Percentiles rank a stretch among this genome's conserved stretches.
Evolutionary conservation across 2,888 invertebrate genomes (phyloP).

Genomic region (Limnephilus lunatus): DNA sequence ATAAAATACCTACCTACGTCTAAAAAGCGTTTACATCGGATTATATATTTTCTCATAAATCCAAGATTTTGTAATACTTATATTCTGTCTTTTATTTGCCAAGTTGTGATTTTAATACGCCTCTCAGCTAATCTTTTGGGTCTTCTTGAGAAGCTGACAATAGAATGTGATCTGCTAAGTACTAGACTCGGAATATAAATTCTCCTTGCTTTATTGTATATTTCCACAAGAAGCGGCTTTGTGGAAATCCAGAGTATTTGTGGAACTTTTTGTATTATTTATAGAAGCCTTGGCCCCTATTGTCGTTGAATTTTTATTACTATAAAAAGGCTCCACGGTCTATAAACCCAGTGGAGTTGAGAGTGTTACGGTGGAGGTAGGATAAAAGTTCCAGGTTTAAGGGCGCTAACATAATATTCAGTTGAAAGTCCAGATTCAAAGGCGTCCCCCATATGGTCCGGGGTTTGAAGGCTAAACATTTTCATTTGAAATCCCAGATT

Average conservation of each 20-base stretch:
- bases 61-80: not conserved
- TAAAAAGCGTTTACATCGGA: too few relatives aligned
- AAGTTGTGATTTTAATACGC: not conserved
- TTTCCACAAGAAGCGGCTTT: slow-evolving; percentile 13
- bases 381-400: not conserved
- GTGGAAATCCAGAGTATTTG: slow-evolving; percentile 12
- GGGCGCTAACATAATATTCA: not conserved
- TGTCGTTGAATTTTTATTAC: slow-evolving; percentile 19
- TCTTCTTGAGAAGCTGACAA: not conserved
- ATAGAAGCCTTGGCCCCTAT: not conserved
- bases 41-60: too few relatives aligned
- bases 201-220: not conserved
- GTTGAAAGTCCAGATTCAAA: not conserved
- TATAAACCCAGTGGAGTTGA: not conserved
- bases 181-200: not conserved
- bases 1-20: too few relatives aligned
- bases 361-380: not conserved
- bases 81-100: not conserved
- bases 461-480: too few relatives aligned
- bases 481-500: too few relatives aligned
- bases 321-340: slow-evolving; percentile 3
- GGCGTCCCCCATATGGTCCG: not conserved
- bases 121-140: not conserved
- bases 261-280: slow-evolving; percentile 4
- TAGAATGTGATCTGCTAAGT: not conserved